Base-by-base conservation (phyloP, 2,888 invertebrate species). In the Nesidiocoris tenuis region DNA sequence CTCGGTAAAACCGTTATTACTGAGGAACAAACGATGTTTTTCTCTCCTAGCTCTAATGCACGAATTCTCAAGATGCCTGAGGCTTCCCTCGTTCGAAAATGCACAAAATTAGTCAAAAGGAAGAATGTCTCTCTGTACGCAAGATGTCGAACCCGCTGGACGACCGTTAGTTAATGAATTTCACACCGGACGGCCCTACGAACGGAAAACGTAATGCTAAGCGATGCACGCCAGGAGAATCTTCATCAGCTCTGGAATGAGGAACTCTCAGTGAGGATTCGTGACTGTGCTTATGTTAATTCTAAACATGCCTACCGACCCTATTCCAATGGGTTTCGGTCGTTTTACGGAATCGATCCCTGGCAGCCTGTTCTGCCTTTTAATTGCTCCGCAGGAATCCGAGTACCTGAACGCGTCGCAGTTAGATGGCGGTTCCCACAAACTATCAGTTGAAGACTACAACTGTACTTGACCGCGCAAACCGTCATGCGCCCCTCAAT, bases 241-340 rank as follows among this genome's bases (percentile, higher is more conserved):
- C 59, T 61, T 59, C 70, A 70, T 59, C 70, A 59, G 25, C 59
- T 3, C n/a, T 24, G 61, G 70, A 22, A 70, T 59, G 70, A 70
- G 17, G 12, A 39, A 39, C 39, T 39, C 70, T 19, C 19, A 7
- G 18, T 21, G 59, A 25, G 70, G 21, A 70, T 59, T 70, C 70
- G 70, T 70, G 70, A 70, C 70, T 59, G 25, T 2, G 59, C 21
- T 57, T 70, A 70, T 70, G 70, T 19, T 70, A 70, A 70, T 70
- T n/a, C 25, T 22, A 25, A 70, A 24, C 70, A 68, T 68, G 25
- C 61, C 70, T 68, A 67, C 56, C 22, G 56, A 23, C 16, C 66
- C 16, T 21, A 39, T 67, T 67, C 61, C 59, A 18, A 18, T 39
- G 18, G 59, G 70, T 24, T 70, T 24, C 21, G 7, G 61, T 70